Evolutionary conservation across 2,888 invertebrate species (phyloP), one percentile per base, ranked within the genome.

Genomic region (Bursaphelenchus okinawaensis): DNA sequence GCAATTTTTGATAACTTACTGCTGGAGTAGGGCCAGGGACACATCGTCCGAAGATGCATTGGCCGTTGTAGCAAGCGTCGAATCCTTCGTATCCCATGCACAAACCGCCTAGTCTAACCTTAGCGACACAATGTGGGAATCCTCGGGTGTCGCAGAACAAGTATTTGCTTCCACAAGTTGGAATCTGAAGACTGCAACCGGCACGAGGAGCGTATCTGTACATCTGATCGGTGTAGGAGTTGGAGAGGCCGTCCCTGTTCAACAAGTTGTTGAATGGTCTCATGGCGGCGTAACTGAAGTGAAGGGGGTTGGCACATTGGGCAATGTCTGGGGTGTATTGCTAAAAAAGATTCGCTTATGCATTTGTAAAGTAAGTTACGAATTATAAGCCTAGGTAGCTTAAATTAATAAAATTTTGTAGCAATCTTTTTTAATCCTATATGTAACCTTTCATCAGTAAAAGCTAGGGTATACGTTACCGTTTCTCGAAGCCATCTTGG

Each of bases 171-270:
- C 79, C 79, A 63, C 81, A 81, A 52, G 69, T 77, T 19, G 81
- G 79, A 12, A 67, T 69, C 65, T 75, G 71, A 50, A 69, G 51
- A 29, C 73, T 69, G 70, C 81, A 81, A 1, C 77, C 74, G 31
- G 81, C 72, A 23, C 81, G 67, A 12, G 79, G 80, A n/a, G 79
- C 80, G 63, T 80, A 80, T 3, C 79, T 71, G 68, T 81, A 80
- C 76, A 80, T 76, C 59, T 80, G 80, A 56, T 80, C 80, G 28
- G 80, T 80, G 70, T 80, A 80, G 20, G 75, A 68, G 66, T 80
- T 80, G 55, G 80, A 79, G n/a, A 80, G 71, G 7, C 78, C 80
- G 64, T 81, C 81, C 55, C 77, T 56, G 65, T 81, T 81, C 16
- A 70, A 61, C 55, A 80, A 65, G 58, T 76, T 75, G 50, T 74